Conservation (phyloP, 2,888 invertebrate species). For the Mayetiola destructor region DNA sequence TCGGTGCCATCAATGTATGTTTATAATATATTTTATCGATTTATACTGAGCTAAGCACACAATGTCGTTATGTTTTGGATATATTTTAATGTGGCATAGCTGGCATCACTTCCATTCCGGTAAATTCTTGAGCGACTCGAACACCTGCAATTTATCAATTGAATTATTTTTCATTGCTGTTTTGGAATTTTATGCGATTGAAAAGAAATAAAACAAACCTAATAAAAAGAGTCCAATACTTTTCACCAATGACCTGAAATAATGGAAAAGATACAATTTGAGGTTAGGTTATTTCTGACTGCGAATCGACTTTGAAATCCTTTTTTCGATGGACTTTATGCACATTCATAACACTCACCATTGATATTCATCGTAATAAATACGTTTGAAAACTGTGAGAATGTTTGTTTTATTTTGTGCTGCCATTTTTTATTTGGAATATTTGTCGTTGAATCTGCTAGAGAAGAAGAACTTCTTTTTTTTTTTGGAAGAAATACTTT, state of each 20-base stretch:
- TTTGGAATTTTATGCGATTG: neutral
- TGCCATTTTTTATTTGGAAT: neutral
- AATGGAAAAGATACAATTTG: conserved; percentile 25
- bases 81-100: too few relatives aligned
- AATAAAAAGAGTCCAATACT: conserved; percentile 39
- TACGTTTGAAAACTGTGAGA: conserved; percentile 18
- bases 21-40: neutral
- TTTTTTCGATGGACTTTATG: neutral
- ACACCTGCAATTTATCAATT: conserved; percentile 41
- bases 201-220: neutral
- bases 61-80: neutral
- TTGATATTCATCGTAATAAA: conserved; percentile 63
- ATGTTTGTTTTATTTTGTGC: neutral
- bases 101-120: conserved; percentile 59
- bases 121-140: conserved; percentile 61
- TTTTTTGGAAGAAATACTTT: too few relatives aligned
- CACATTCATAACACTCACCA: conserved; percentile 43
- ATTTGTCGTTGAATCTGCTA: neutral
- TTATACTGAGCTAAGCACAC: neutral
- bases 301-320: neutral
- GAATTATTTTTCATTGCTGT: neutral
- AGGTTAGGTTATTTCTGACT: neutral
- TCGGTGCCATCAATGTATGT: neutral
- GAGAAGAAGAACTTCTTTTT: too few relatives aligned
- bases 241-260: conserved; percentile 59